Percentiles rank a stretch among this genome's conserved stretches.
phyloP scores from a whole-genome alignment of 1,140 invertebrate genomes.

The Eupeodes corollae region DNA sequence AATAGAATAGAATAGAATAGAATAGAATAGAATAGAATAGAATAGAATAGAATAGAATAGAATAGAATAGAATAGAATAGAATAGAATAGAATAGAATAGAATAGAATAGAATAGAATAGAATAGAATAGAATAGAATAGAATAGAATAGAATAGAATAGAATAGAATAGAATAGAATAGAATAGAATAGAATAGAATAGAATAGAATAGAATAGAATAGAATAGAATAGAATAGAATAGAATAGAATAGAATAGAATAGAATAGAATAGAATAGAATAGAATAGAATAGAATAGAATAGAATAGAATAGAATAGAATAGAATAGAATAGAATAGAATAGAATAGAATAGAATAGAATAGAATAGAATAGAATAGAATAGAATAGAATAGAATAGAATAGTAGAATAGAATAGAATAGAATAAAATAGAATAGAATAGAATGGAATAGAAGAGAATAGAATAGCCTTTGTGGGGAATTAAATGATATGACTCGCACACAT shows the following conservation, averaged over 20 bases:
- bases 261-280: conserved; percentile 5
- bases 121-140: conserved; percentile 4
- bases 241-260: conserved; percentile 6
- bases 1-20: conserved; percentile 11
- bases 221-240: conserved; percentile 9
- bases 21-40: conserved; percentile 11
- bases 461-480: too few relatives aligned
- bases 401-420: too few relatives aligned
- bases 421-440: too few relatives aligned
- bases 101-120: not conserved
- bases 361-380: not conserved
- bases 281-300: conserved; percentile 1
- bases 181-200: conserved; percentile 11
- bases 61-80: conserved; percentile 11
- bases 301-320: not conserved
- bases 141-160: conserved; percentile 11
- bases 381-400: too few relatives aligned
- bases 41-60: conserved; percentile 8
- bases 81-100: conserved; percentile 11
- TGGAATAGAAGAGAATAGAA: too few relatives aligned
- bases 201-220: conserved; percentile 6
- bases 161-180: conserved; percentile 11
- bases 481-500: too few relatives aligned
- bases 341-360: not conserved
- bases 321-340: not conserved